Base-by-base conservation (phyloP, 2,888 invertebrate species). In the Xylota sylvarum region DNA sequence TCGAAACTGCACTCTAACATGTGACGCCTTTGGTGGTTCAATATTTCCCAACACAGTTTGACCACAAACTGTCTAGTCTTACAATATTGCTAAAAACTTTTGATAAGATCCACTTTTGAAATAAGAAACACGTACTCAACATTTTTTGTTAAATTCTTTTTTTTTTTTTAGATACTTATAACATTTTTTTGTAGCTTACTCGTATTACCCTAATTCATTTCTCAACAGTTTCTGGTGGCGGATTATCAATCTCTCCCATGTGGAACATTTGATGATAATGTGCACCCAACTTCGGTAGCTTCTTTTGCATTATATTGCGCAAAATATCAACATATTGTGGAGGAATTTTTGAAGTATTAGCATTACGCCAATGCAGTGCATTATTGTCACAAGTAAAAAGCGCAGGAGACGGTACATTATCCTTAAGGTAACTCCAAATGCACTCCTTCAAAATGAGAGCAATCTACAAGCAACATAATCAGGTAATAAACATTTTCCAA, bases 351-450 rank as follows among this genome's bases (percentile, higher is more conserved):
- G 95, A 95, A 3, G 94, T 94, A 0, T 95, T 94, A 0, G 96
- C 95, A 90, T 97, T 97, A 5, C 97, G 94, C 96, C 97, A 97
- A 89, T 95, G 94, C n/a, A 95, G 91, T 90, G 94, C 95, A 89
- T 94, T 94, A 40, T 94, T 92, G 90, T 96, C 96, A 67, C 95
- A 94, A 1, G 94, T 93, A 89, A 97, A 97, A 9, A 97, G 92
- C 0, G 96, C 96, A 0, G 97, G 97, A 0, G 97, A 96, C 0
- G 97, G 97, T 23, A 97, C 96, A 90, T 97, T 95, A 90, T 97
- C 97, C 88, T 97, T 95, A 92, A 98, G 96, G 90, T 97, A 98
- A 89, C 96, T 96, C 97, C 98, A 98, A 76, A 98, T 94, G 89
- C 97, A 97, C 90, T 98, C 97, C 64, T 96, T 94, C 88, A 98